Base-by-base conservation (phyloP, 2,888 invertebrate genomes). In the Hyalella azteca region DNA sequence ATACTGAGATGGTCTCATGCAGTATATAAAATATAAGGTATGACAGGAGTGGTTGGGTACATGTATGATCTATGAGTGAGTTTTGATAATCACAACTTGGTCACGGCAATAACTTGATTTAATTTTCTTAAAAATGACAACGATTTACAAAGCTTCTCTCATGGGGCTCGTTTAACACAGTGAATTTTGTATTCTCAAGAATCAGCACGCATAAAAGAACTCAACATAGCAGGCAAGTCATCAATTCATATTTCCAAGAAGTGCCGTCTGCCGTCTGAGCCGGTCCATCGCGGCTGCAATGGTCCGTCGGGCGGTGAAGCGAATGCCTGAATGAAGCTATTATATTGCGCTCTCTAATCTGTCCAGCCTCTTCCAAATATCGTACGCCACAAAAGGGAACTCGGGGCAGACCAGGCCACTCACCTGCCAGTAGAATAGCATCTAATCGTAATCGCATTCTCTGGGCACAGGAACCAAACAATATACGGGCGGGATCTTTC, bases 401-500 rank as follows among this genome's bases (percentile, higher is more conserved):
- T 29, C 54, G n/a, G n/a, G n/a, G 54, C 22, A 54, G 54, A 7
- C 54, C 54, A 1, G 54, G 54, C 54, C 54, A 54, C 54, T 54
- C 54, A 54, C 54, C 54, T 54, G n/a, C n/a, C n/a, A n/a, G 54
- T 54, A 66, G 36, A 66, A 66, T 66, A 36, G 5, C 36, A 29
- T 66, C 66, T 66, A 66, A 66, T 66, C 36, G 32, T 66, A 66
- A 66, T 66, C 66, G 36, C 66, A 36, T 36, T 66, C 36, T 36
- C 66, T 36, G 66, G 36, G 66, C 36, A 66, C 36, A n/a, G 36
- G 19, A 15, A 7, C 32, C 36, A 66, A 26, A 59, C 26, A 59
- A 32, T 36, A 66, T 66, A 66, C 66, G 36, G 66, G 66, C 66
- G 66, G 66, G 36, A 32, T 66, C 66, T 19, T 66, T 66, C 66